Conservation (phyloP, 1,140 invertebrate species). For the Diorhabda elongata region DNA sequence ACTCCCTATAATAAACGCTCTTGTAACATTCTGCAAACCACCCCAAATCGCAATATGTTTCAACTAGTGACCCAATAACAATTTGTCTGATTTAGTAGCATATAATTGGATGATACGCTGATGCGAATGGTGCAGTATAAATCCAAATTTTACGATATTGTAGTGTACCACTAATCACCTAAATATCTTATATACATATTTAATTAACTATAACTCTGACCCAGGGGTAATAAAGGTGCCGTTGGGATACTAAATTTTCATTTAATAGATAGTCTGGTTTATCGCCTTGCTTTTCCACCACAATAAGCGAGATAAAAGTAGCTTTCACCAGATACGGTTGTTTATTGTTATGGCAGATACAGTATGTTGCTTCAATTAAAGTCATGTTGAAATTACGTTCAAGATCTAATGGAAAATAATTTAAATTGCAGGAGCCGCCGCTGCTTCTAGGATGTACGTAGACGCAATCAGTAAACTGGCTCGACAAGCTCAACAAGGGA, state of each 20-base stretch:
- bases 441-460: constrained; percentile 79
- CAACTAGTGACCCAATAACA: background rate
- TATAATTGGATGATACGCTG: background rate
- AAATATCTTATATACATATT: constrained; percentile 1
- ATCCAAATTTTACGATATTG: constrained; percentile 1
- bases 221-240: background rate
- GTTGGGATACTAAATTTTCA: background rate
- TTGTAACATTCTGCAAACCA: background rate
- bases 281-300: background rate
- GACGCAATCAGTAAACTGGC: constrained; percentile 83
- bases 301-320: background rate
- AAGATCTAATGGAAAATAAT: background rate
- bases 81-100: background rate
- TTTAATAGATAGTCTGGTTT: background rate
- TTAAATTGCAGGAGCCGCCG: constrained; percentile 70
- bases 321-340: background rate
- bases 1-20: too few species aligned
- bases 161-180: constrained; percentile 2
- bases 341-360: too few species aligned
- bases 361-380: background rate
- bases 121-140: background rate
- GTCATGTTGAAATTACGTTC: background rate
- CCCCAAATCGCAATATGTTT: background rate
- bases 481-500: constrained; percentile 79
- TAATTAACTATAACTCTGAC: constrained; percentile 3